Evolutionary conservation across 2,888 invertebrate species (phyloP).

Genomic region (Lasius platythorax): DNA sequence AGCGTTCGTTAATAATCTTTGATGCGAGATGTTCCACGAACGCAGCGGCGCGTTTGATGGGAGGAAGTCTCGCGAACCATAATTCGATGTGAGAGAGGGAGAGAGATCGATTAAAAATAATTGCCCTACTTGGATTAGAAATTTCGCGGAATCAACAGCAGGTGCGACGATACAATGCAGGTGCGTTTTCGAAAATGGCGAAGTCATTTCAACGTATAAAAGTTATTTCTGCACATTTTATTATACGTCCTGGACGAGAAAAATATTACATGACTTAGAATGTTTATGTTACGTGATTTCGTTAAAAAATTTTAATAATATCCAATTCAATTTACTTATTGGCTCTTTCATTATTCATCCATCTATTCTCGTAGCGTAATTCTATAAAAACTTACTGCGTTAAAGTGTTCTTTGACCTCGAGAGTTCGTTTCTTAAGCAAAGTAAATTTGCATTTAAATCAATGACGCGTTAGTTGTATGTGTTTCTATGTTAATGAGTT

Average conservation of each 20-base stretch:
- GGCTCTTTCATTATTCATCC: not conserved
- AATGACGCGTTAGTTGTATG: slow-evolving; percentile 18
- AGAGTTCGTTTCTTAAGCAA: slow-evolving; percentile 2
- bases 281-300: not conserved
- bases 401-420: slow-evolving; percentile 11
- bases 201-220: not conserved
- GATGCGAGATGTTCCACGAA: slow-evolving; percentile 43
- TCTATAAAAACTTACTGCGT: not conserved
- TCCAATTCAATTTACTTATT: not conserved
- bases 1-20: slow-evolving; percentile 54
- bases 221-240: not conserved
- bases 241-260: not conserved
- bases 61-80: slow-evolving; percentile 8
- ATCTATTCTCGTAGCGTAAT: not conserved
- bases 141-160: not conserved
- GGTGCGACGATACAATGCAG: not conserved
- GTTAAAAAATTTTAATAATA: slow-evolving; percentile 1
- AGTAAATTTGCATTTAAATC: slow-evolving; percentile 37
- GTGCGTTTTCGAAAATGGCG: slow-evolving; percentile 10
- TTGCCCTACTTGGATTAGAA: slow-evolving; percentile 28
- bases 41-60: slow-evolving; percentile 30
- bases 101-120: slow-evolving; percentile 7
- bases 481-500: slow-evolving; percentile 39
- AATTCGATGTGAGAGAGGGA: not conserved
- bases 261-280: not conserved